Evolutionary conservation across 1,140 invertebrate genomes (phyloP), one percentile per base, ranked within the genome.

Genomic region (Musca domestica): DNA sequence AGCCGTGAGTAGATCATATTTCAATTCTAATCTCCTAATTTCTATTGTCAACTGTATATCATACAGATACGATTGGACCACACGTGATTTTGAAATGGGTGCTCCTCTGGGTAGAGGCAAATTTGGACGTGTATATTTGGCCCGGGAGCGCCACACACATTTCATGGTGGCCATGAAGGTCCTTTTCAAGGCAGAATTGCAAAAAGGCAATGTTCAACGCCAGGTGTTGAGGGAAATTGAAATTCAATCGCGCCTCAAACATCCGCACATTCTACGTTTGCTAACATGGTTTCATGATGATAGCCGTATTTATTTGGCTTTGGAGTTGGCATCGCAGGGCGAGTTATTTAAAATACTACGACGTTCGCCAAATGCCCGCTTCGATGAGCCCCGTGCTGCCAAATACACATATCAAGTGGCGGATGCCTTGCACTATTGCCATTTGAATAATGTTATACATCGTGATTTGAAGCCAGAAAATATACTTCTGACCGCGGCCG

Each of bases 401-500:
- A 90, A 91, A 82, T 96, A 95, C 76, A 90, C 92, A 10, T 90
- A 91, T 80, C 94, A 96, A 87, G 89, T 97, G 67, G 91, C 93
- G 25, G 91, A 94, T 86, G 95, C 94, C n/a, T 83, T 98, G 1
- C 86, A 92, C 56, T 96, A 96, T 83, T 97, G 94, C 73, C 95
- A 97, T 77, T 83, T 86, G 54, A 92, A 94, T 72, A 89, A 93
- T 76, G 95, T 98, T 0, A 98, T 97, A 72, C 95, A 97, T 79
- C 85, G 95, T 74, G 92, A 95, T 82, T 89, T 96, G 7, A 96
- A 96, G 81, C 94, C 94, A n/a, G 94, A 96, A 80, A 96, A 96
- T 83, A 86, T 96, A n/a, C 81, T 96, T 14, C 82, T 96, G 0
- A 89, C 89, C 1, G 82, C 85, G 12, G 85, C 87, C 63, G 92